Evolutionary conservation across 2,113 vertebrate genomes (phyloP), one percentile per base, ranked within the genome.

Genomic region (Alexandromys fortis): DNA sequence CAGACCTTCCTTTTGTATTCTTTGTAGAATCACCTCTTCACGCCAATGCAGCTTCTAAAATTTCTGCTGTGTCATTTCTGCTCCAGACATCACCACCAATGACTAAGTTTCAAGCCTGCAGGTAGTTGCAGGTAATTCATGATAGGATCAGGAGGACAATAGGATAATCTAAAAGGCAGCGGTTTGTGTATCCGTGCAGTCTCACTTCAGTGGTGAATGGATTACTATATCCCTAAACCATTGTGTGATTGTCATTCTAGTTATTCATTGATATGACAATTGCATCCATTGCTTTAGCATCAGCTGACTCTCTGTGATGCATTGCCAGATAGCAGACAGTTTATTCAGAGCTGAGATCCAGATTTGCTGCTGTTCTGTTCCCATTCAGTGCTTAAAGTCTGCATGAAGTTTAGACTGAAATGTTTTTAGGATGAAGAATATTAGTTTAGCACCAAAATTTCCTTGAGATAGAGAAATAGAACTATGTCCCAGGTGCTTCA

Each of bases 301-400:
- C 95, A 95, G 88, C 87, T 94, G 92, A 96, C 61, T 79, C 68
- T 38, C 92, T 91, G 2, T 88, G 96, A 96, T 81, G 97, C 83
- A 67, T 92, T 35, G 90, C 86, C 73, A 76, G 67, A 67, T 24
- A 63, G 75, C 79, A 94, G 73, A 90, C 33, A 79, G 52, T 90
- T 93, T 79, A 68, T 93, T 95, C 33, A 96, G 81, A 94, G 49
- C 61, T 61, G 79, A 95, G 72, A 73, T 30, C 35, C n/a, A 61
- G 76, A 81, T 67, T 90, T 86, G 87, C 87, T 95, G 55, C 91
- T 93, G 83, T 61, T 90, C 33, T 30, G 21, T 85, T 96, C 70
- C 88, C 19, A 42, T 85, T 94, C 90, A 92, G 47, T 95, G 70
- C 65, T 17, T 81, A 72, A 94, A 87, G 42, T 95, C 58, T 58